Base-by-base conservation (phyloP, 2,113 vertebrate genomes). In the Neoarius graeffei region DNA sequence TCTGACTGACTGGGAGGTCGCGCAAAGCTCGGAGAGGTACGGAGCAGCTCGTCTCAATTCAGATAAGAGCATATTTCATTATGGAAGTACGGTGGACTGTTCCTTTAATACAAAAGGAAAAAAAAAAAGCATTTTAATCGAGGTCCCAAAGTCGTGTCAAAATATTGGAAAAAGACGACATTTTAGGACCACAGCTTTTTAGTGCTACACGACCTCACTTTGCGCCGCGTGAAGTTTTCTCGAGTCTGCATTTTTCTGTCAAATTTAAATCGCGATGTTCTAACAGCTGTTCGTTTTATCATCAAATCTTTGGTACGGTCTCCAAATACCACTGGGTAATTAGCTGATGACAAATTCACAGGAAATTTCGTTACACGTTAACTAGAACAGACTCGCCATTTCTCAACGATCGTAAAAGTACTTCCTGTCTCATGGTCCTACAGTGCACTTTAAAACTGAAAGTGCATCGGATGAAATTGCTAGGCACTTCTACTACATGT, bases 401-500 rank as follows among this genome's bases (percentile, higher is more conserved):
- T 48, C 35, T 35, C 15, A 71, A 48, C 42, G 48, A 50, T n/a
- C 5, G 48, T 42, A 9, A 48, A 82, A 48, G 30, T 7, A 15
- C 1, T 14, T 25, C 35, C 54, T 62, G 23, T 48, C 42, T 69
- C 35, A 60, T 17, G 59, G 52, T 81, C 76, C 52, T 81, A 27
- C 0, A 5, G 30, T 69, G 5, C 57, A n/a, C 77, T 17, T 69
- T 81, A 52, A 85, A 66, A 17, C 74, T 66, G 54, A 42, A 77
- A 77, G 71, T 19, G 1, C 71, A 25, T 67, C n/a, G 23, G 30
- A 86, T n/a, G n/a, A 56, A 86, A 86, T 42, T 20, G 13, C 85
- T 80, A 86, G 74, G 85, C 85, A 67, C 85, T 66, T 85, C 80
- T 67, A 85, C 48, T 48, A 81, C 23, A 67, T 64, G 42, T 42